Evolutionary conservation across 2,888 invertebrate species (phyloP), one percentile per base, ranked within the genome.

Genomic region (Agrilus cyanescens): DNA sequence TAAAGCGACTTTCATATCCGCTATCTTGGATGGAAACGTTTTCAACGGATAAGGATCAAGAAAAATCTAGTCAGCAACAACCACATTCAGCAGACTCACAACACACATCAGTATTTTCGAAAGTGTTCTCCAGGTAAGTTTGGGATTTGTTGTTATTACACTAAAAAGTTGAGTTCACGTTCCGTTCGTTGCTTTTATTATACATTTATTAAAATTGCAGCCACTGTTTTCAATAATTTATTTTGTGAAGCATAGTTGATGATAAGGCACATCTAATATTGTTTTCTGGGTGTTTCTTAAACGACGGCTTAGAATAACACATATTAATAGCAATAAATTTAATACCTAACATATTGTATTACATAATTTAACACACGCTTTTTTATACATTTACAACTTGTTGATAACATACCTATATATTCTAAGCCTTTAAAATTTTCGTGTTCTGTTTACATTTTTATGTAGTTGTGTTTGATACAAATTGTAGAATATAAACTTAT

Each of bases 11-110:
- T 46, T 90, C 90, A 1, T 89, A 91, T 71, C 91, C 91, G 12
- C 68, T 91, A 41, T 83, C 89, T 2, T 90, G 90, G 89, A 88
- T 90, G 74, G 90, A 90, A 64, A 88, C 89, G 2, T 70, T 88
- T 33, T 83, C 86, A 0, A 83, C 86, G 44, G 88, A 87, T 50
- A 80, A 77, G 51, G 77, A 75, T 47, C 69, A 70, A 44, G 69
- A 71, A 47, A 67, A 71, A 57, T 48, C 62, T 39, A 54, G 62
- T 48, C 63, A 63, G 52, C 62, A 69, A 44, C 67, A 66, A 33
- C 64, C 63, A 46, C 65, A 63, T 25, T 59, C 64, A 49, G 72
- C 71, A 51, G 76, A 71, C 61, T 70, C 66, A 53, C 76, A 70
- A 64, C 78, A 67, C 65, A 69, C 58, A 55, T 87, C 87, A 56